A percentile compares a stretch with the other conserved stretches of the same genome.
Evolutionary conservation across 1,140 invertebrate genomes (phyloP).

Genomic region (Plectus sambesii): DNA sequence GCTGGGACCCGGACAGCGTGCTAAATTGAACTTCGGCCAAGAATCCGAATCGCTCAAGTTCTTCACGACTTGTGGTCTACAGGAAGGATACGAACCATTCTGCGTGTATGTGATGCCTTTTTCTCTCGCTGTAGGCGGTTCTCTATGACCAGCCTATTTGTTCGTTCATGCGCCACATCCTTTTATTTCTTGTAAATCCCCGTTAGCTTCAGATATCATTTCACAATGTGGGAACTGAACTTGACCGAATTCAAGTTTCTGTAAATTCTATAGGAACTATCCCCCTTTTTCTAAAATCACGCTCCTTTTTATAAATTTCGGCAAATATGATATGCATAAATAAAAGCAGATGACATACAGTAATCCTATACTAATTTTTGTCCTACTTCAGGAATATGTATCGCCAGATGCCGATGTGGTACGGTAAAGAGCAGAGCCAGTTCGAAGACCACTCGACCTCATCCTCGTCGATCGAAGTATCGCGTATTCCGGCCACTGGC

Average conservation of each 20-base stretch:
- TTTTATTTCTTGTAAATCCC: not conserved
- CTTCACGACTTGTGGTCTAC: slow-evolving; percentile 93
- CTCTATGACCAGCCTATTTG: too few relatives aligned
- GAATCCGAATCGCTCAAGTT: slow-evolving; percentile 91
- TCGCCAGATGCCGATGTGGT: slow-evolving; percentile 90
- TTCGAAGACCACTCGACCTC: slow-evolving; percentile 82
- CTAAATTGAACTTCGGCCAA: slow-evolving; percentile 75
- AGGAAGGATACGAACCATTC: slow-evolving; percentile 72
- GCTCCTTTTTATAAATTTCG: too few relatives aligned
- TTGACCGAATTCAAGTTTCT: too few relatives aligned
- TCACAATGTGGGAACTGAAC: too few relatives aligned
- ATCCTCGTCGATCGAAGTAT: slow-evolving; percentile 38
- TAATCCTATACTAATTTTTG: not conserved
- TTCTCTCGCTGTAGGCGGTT: slow-evolving; percentile 1
- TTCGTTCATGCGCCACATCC: not conserved
- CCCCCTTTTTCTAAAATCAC: too few relatives aligned
- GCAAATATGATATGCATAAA: not conserved
- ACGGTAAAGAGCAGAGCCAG: slow-evolving; percentile 87
- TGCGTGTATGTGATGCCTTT: slow-evolving; percentile 49
- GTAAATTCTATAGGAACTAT: too few relatives aligned
- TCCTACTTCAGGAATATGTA: slow-evolving; percentile 82
- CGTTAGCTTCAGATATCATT: too few relatives aligned
- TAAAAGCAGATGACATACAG: not conserved
- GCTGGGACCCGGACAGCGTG: slow-evolving; percentile 74
- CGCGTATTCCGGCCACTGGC: slow-evolving; percentile 46